Evolutionary conservation across 2,797 vertebrate genomes (phyloP).

Genomic region (Petrocephalus sullivani): DNA sequence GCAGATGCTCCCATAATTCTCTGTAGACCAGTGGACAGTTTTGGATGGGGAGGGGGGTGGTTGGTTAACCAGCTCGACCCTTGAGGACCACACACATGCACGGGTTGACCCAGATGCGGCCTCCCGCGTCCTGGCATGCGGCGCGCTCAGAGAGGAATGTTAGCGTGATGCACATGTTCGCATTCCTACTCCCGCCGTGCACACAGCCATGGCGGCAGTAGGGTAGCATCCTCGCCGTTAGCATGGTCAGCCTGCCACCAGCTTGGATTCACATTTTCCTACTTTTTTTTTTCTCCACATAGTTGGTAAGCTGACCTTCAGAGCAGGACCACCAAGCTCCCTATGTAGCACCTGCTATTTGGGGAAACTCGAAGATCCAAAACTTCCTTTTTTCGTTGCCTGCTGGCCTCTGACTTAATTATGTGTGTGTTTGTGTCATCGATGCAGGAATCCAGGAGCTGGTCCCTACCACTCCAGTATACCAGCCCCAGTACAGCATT

Average conservation of each 20-base stretch:
- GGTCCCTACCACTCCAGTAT: constrained; percentile 59
- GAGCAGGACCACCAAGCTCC: neutral
- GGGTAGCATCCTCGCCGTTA: neutral
- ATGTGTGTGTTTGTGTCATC: neutral
- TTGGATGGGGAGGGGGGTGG: neutral
- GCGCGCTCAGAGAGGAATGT: constrained; percentile 33
- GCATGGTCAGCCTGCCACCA: neutral
- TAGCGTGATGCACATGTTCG: constrained; percentile 40
- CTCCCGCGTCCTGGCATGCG: constrained; percentile 46
- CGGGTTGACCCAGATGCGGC: constrained; percentile 37
- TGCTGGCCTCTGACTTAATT: neutral
- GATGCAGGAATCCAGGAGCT: constrained; percentile 46
- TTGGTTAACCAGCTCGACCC: constrained; percentile 18
- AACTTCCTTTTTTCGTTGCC: neutral
- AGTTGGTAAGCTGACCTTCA: neutral
- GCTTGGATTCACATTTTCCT: neutral
- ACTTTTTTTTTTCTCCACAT: neutral
- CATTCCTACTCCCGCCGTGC: constrained; percentile 26
- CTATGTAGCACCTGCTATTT: neutral
- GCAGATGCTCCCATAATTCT: neutral
- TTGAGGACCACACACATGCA: constrained; percentile 50
- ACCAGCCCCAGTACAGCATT: constrained; percentile 67
- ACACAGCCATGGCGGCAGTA: constrained; percentile 19
- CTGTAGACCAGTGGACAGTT: neutral
- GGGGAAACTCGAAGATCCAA: neutral